Evolutionary conservation across 1,140 invertebrate genomes (phyloP), one percentile per base, ranked within the genome.

Genomic region (Macrosteles quadrilineatus): DNA sequence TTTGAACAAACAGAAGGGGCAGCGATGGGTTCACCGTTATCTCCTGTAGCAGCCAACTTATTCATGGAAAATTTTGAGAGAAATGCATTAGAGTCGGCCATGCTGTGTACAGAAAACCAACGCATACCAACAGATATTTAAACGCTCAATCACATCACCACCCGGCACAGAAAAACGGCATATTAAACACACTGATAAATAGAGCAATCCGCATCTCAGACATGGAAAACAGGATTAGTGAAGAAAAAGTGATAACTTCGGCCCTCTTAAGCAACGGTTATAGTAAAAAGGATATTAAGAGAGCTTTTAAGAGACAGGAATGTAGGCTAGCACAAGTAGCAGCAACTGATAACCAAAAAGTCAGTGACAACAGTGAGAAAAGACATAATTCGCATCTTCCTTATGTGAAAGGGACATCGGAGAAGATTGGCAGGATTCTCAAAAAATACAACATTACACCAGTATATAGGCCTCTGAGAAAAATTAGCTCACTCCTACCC

Each of bases 11-110:
- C 27, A 12, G 65, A 73, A 47, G 69, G 72, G 21, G 30, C 64
- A 31, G 31, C 72, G 1, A 71, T 73, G 72, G 69, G 72, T n/a
- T 71, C 69, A 23, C 72, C 64, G 4, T 19, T 71, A 23, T 71
- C 62, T 30, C 69, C 69, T 31, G 36, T 73, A 40, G 53, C 66
- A 50, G 66, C 69, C 23, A 67, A 71, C 47, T 14, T 73, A n/a
- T 62, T 32, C 47, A 53, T 71, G 57, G 69, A 73, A 65, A 12
- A 68, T 12, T 71, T 73, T 21, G 72, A 71, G 57, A 11, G n/a
- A 14, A 65, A 30, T 1, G 69, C 59, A 23, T 63, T 70, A 14
- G 45, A 45, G 12, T 45, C 40, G 12, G 65, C 65, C 40, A 67
- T 14, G 23, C 43, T 47, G 43, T 25, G n/a, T 4, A 4, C 47